Evolutionary conservation across 2,888 invertebrate species (phyloP), one percentile per base, ranked within the genome.

Genomic region (Agriotes lineatus): DNA sequence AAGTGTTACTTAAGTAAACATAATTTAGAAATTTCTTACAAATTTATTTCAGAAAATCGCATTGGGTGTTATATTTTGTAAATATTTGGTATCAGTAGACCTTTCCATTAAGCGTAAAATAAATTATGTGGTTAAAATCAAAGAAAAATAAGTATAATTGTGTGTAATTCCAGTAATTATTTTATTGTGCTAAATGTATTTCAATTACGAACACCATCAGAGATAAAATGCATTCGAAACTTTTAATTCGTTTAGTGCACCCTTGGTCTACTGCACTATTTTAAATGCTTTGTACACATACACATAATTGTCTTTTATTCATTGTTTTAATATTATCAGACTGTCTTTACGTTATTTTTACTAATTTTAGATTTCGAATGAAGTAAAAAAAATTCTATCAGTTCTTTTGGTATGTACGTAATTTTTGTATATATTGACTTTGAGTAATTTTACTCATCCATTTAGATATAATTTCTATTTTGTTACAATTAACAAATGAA

Each of bases 231-330:
- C 10, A 39, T 39, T 39, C 5, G 1, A 2, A 39, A 5, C 1
- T 2, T 39, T 7, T 42, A 2, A 39, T 42, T 45, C 39, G 19
- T 62, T 19, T 52, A 6, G 35, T 54, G 60, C 67, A 67, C 67
- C 42, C 56, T 39, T 67, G 67, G 61, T 67, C 67, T 61, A 61
- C 50, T 56, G 54, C 35, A 37, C 67, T 54, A 60, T 61, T 61
- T 67, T 60, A 67, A 58, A 54, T 33, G 66, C 66, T 67, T 67
- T 64, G 59, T 67, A 61, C 61, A 61, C 67, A 18, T 61, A 54
- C 56, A 54, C 61, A 18, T 60, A 42, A 16, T 9, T 14, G 7
- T 16, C 16, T 42, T 39, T 60, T 52, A 50, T 56, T 54, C 39
- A 10, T 30, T 10, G 18, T 57, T 52, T 50, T 54, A 33, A n/a